Evolutionary conservation across 2,797 vertebrate species (phyloP).

Genomic region (Pagetopsis macropterus): DNA sequence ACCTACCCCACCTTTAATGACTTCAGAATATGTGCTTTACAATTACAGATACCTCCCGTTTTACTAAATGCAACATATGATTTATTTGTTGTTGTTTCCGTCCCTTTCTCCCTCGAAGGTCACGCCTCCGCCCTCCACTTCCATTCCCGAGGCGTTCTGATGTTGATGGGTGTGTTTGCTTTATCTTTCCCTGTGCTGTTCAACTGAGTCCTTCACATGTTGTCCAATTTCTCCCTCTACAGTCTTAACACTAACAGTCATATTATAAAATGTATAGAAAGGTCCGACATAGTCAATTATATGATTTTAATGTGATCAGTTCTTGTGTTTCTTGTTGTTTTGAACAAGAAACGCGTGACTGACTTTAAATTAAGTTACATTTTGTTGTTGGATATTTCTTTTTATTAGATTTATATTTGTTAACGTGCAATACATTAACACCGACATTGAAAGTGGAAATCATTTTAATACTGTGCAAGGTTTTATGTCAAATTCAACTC

Average conservation of each 20-base stretch:
- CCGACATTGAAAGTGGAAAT: neutral
- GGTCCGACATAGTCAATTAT: neutral
- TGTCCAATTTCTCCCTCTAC: slow-evolving; percentile 1
- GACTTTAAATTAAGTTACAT: neutral
- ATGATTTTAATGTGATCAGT: too few species aligned
- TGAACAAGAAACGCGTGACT: neutral
- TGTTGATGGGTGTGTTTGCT: slow-evolving; percentile 53
- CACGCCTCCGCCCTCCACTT: slow-evolving; percentile 31
- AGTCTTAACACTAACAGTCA: slow-evolving; percentile 12
- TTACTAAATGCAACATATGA: neutral
- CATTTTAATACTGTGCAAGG: neutral
- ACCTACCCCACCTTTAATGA: too few species aligned
- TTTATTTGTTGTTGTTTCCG: slow-evolving; percentile 28
- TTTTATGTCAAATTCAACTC: neutral
- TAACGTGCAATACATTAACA: neutral
- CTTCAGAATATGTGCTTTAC: neutral
- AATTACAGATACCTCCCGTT: neutral
- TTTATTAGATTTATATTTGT: neutral
- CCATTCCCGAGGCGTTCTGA: slow-evolving; percentile 31
- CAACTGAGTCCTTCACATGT: slow-evolving; percentile 36
- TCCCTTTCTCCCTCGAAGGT: slow-evolving; percentile 35
- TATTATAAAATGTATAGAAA: neutral
- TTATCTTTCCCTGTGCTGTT: slow-evolving; percentile 49
- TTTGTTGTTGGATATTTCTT: neutral
- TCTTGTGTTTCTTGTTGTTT: neutral